Evolutionary conservation across 2,797 vertebrate species (phyloP).

Genomic region (Pempheris klunzingeri): DNA sequence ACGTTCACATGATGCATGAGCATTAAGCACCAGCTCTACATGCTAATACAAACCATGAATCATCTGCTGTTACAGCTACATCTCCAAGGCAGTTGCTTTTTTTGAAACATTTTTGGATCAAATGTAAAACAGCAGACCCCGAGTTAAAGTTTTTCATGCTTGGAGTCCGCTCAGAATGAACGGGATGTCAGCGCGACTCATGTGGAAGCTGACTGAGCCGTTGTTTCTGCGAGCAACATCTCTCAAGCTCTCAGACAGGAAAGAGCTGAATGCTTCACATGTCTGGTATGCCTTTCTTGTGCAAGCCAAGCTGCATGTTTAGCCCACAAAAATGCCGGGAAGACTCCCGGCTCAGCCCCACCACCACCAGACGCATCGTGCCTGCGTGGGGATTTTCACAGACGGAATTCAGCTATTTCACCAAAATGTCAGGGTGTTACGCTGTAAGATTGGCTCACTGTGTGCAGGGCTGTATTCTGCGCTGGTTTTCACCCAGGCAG

Average conservation of each 20-base stretch:
- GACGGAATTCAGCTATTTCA: slow-evolving; percentile 68
- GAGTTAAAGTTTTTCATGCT: slow-evolving; percentile 20
- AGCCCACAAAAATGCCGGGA: slow-evolving; percentile 82
- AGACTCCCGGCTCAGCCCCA: slow-evolving; percentile 74
- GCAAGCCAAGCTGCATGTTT: slow-evolving; percentile 81
- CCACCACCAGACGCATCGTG: slow-evolving; percentile 64
- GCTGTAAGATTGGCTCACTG: slow-evolving; percentile 38
- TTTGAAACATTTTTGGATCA: slow-evolving; percentile 2
- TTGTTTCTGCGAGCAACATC: slow-evolving; percentile 62
- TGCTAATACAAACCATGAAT: slow-evolving; percentile 20
- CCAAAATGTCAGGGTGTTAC: slow-evolving; percentile 73
- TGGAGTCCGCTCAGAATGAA: background rate
- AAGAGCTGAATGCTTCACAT: slow-evolving; percentile 78
- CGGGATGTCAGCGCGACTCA: slow-evolving; percentile 19
- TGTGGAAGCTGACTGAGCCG: slow-evolving; percentile 34
- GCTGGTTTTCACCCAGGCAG: slow-evolving; percentile 28
- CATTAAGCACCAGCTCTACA: background rate
- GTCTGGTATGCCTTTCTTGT: slow-evolving; percentile 84
- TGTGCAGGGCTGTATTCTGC: slow-evolving; percentile 36
- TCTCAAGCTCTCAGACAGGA: slow-evolving; percentile 76
- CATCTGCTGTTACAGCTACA: background rate
- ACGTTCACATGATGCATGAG: slow-evolving; percentile 33
- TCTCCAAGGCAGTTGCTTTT: slow-evolving; percentile 1
- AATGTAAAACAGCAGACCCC: slow-evolving; percentile 18
- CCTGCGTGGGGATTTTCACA: slow-evolving; percentile 66